Conservation (phyloP, 2,113 vertebrate genomes). For the Elaphurus davidianus region DNA sequence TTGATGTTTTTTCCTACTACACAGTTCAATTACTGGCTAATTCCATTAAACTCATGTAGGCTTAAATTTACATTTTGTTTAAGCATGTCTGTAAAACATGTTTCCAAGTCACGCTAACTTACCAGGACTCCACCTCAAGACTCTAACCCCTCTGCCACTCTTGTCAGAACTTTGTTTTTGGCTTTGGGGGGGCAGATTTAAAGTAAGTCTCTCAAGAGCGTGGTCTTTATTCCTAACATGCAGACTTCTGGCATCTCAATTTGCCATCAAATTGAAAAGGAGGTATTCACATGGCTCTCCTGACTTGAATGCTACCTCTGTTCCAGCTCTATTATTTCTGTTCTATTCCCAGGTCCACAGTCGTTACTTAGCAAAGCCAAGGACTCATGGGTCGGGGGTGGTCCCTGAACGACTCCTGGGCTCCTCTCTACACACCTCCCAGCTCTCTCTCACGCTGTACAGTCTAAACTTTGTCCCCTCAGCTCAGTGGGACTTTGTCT, state of each 20-base stretch:
- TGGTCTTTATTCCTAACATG: neutral
- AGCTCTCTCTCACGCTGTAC: neutral
- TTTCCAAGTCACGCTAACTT: neutral
- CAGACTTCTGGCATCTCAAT: neutral
- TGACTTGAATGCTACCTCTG: neutral
- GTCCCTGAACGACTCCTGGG: neutral
- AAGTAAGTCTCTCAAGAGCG: neutral
- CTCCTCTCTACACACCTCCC: neutral
- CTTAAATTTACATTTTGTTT: neutral
- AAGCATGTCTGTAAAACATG: neutral
- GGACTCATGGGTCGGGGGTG: fast-evolving
- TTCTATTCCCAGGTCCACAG: neutral
- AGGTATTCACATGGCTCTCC: neutral
- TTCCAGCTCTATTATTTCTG: neutral
- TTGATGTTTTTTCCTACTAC: neutral
- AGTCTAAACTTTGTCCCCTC: neutral
- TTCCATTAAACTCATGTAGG: neutral
- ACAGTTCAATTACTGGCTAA: neutral
- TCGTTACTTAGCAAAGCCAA: neutral
- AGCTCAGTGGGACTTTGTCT: neutral
- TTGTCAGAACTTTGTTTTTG: neutral
- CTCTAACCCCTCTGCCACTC: neutral
- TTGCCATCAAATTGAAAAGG: neutral
- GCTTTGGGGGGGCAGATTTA: neutral
- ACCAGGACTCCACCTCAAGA: neutral